A percentile compares a stretch with the other conserved stretches of the same genome.
phyloP scores from a whole-genome alignment of 1,140 invertebrate genomes.

The Drosophila fuyamai region DNA sequence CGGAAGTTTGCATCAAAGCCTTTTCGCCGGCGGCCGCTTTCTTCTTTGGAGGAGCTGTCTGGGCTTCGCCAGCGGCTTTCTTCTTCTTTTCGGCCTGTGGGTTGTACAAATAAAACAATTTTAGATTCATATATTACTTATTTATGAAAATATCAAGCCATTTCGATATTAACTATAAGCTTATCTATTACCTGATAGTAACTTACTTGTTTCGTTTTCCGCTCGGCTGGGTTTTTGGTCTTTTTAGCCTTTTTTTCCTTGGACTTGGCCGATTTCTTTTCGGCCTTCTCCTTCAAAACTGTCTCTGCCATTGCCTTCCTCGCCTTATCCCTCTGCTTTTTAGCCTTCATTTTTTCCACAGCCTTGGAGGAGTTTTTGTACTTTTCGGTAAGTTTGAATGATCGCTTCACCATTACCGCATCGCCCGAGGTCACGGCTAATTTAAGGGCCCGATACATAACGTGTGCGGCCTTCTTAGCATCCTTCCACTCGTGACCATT shows the following conservation, averaged over 20 bases:
- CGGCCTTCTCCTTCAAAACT: neutral
- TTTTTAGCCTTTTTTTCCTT: neutral
- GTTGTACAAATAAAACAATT: too few species aligned
- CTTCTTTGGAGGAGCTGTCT: neutral
- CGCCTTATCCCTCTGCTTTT: conserved; percentile 15
- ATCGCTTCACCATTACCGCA: conserved; percentile 39
- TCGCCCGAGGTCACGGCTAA: conserved; percentile 15
- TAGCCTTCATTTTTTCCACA: conserved; percentile 41
- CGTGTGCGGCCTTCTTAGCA: neutral
- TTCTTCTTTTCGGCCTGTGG: conserved; percentile 28
- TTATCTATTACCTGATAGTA: too few species aligned
- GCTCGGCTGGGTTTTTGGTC: conserved; percentile 11
- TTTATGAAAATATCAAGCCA: too few species aligned
- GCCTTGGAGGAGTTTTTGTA: conserved; percentile 9
- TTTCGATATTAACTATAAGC: too few species aligned
- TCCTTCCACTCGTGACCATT: conserved; percentile 23
- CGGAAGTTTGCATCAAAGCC: conserved; percentile 4
- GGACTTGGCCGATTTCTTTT: neutral
- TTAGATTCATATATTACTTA: too few species aligned
- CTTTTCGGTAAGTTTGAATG: conserved; percentile 47
- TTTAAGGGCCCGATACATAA: conserved; percentile 26
- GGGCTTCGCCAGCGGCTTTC: neutral
- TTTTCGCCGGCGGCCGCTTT: neutral
- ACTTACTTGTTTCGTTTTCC: conserved; percentile 23
- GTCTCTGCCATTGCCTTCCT: conserved; percentile 3